phyloP scores from a whole-genome alignment of 2,113 vertebrate genomes.

The Oplegnathus fasciatus region DNA sequence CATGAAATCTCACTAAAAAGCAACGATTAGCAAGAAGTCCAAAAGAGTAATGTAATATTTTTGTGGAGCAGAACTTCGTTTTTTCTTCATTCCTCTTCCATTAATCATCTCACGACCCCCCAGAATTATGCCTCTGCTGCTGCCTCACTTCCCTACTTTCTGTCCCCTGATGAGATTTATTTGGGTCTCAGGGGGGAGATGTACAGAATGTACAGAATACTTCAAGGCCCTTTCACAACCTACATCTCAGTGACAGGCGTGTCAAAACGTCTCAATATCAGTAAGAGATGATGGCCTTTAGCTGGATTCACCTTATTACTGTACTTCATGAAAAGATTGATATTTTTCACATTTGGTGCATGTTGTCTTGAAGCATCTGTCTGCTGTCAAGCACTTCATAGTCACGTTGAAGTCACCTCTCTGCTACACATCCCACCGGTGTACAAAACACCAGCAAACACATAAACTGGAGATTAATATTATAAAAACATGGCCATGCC shows the following conservation, averaged over 20 bases:
- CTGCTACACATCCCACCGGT: slow-evolving; percentile 40
- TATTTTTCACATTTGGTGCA: slow-evolving; percentile 10
- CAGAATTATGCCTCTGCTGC: background rate
- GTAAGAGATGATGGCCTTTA: background rate
- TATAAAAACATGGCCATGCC: slow-evolving; percentile 1
- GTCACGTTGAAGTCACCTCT: slow-evolving; percentile 67
- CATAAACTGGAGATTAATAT: background rate
- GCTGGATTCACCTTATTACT: slow-evolving; percentile 6
- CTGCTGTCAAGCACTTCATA: slow-evolving; percentile 38
- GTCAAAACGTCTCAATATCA: background rate
- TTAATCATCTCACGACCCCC: too few relatives aligned
- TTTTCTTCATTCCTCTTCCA: too few relatives aligned
- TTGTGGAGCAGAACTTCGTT: too few relatives aligned
- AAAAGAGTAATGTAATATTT: too few relatives aligned
- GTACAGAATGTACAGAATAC: background rate
- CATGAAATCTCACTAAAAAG: too few relatives aligned
- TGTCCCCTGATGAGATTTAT: slow-evolving; percentile 15
- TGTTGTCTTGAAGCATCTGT: slow-evolving; percentile 50
- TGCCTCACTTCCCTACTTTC: background rate
- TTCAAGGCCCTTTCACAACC: background rate
- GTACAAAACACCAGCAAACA: slow-evolving; percentile 23
- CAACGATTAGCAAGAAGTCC: too few relatives aligned
- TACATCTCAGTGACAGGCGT: too few relatives aligned
- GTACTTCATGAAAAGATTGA: background rate
- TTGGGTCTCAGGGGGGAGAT: background rate